Base-by-base conservation (phyloP, 2,888 invertebrate species). In the Leptopilina drosophilae region DNA sequence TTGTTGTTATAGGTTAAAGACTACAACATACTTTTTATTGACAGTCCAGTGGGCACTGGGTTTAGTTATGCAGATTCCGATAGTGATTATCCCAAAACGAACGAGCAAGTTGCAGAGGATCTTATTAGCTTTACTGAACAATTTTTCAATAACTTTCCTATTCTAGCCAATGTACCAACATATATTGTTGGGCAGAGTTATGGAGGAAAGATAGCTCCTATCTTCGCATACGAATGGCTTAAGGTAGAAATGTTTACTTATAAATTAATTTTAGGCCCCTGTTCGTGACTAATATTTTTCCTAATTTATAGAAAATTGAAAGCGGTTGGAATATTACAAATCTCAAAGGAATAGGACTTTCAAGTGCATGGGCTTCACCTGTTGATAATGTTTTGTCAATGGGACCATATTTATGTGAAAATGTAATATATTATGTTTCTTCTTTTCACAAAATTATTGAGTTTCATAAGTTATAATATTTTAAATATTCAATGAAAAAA, bases 181-280 rank as follows among this genome's bases (percentile, higher is more conserved):
- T 98, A 97, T 89, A 96, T 98, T 81, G 96, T 97, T 88, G 96
- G 95, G 97, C 15, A 98, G 91, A 97, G 97, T 0, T 98, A 98
- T 90, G 98, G 98, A 20, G 98, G 98, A 2, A 98, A 98, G 93
- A 98, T 98, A 97, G 96, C 96, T 0, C 95, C 96, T 0, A 96
- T 97, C 87, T 97, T 98, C 90, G 97, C 95, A 8, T 90, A 92
- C 11, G 77, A 81, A 9, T 93, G 95, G 90, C 88, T 92, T 78
- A 92, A 94, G 91, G 95, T 94, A 89, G 85, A 77, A 64, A 49
- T 1, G n/a, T 15, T 59, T n/a, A 49, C 12, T 49, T 33, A 33
- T 33, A 33, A 33, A 33, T 33, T 33, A 33, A 33, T 33, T 33
- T 33, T 33, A 33, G 33, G 5, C 33, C 33, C 3, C 33, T 3